These are phyloP conservation scores for Pachyuromys duprasi DNA, from an alignment of 2,797 vertebrate species.

Conservation along the genomic window DNA sequence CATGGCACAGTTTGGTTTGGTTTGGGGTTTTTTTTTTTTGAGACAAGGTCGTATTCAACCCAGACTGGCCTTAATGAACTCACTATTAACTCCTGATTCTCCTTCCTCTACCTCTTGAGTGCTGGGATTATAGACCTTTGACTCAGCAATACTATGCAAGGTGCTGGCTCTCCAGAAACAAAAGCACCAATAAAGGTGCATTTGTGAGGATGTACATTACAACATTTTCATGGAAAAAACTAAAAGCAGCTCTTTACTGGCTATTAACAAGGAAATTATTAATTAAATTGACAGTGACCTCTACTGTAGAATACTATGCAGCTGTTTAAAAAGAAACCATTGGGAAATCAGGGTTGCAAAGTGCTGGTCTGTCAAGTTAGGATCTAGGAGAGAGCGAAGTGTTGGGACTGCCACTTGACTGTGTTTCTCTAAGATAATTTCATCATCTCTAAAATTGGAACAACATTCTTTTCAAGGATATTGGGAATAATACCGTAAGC, in stretches of 20 bases:
- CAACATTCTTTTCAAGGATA: background rate
- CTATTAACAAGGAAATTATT: constrained; percentile 17
- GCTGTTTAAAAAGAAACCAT: background rate
- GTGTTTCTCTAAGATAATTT: background rate
- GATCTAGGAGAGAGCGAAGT: background rate
- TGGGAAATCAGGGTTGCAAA: background rate
- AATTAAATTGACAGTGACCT: background rate
- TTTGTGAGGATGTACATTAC: background rate
- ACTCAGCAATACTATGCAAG: background rate
- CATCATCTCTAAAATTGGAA: background rate
- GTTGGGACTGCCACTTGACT: background rate
- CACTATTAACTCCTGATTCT: background rate
- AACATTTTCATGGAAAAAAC: constrained; percentile 29
- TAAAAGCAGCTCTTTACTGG: constrained; percentile 1
- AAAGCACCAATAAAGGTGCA: background rate
- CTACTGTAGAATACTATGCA: background rate
- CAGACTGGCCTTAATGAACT: background rate
- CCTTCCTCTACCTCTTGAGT: background rate
- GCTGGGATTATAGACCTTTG: background rate
- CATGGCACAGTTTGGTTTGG: background rate
- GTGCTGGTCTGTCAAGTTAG: background rate
- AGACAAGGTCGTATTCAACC: background rate
- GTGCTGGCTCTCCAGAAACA: constrained; percentile 11
- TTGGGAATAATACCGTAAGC: background rate
- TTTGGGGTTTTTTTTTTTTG: background rate